phyloP scores from a whole-genome alignment of 2,888 invertebrate species.

The Pherbina coryleti region DNA sequence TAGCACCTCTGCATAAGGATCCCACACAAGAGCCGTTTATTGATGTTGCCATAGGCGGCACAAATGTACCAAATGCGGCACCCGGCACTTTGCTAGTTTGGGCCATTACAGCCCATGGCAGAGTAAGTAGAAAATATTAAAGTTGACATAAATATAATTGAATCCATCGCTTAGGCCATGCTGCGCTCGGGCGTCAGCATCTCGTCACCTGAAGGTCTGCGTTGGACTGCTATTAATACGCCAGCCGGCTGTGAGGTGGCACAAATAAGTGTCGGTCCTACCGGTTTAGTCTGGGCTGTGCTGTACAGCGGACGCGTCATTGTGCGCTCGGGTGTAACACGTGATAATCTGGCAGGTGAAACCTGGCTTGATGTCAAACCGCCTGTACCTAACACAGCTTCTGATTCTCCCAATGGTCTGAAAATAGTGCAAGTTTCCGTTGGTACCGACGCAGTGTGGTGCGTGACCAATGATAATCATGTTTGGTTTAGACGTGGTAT shows the following conservation, averaged over 20 bases:
- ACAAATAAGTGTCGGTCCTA: constrained; percentile 87
- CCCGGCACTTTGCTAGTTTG: constrained; percentile 86
- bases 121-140: constrained; percentile 71
- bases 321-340: constrained; percentile 85
- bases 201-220: constrained; percentile 86
- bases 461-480: constrained; percentile 83
- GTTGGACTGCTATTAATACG: constrained; percentile 85
- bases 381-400: constrained; percentile 70
- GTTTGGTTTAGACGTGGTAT: constrained; percentile 89
- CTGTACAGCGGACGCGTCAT: constrained; percentile 87
- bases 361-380: constrained; percentile 87
- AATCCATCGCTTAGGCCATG: constrained; percentile 75
- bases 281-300: constrained; percentile 89
- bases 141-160: background rate
- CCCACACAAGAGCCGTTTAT: constrained; percentile 93
- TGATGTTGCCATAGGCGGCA: constrained; percentile 89
- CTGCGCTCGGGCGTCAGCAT: constrained; percentile 85
- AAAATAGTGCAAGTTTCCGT: constrained; percentile 84
- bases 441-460: constrained; percentile 82
- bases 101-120: constrained; percentile 92
- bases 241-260: constrained; percentile 85
- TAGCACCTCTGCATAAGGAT: constrained; percentile 89
- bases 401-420: constrained; percentile 71
- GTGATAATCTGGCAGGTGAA: constrained; percentile 76
- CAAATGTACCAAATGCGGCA: constrained; percentile 82